Percentiles rank a stretch among this genome's conserved stretches.
Conservation (phyloP, 2,888 invertebrate genomes). For the Sepioteuthis lessoniana region DNA sequence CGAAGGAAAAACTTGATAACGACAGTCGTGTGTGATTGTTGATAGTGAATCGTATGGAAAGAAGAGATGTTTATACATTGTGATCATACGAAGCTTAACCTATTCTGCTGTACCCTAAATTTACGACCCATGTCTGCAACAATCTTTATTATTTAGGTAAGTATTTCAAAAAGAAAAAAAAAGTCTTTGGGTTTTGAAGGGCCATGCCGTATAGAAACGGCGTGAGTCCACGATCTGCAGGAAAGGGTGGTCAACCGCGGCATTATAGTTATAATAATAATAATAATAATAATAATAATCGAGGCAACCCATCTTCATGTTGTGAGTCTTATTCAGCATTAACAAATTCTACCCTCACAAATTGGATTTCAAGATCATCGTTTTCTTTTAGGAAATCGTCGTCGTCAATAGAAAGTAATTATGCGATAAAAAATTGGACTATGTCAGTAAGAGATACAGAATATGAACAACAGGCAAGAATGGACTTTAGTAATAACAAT, state of each 20-base stretch:
- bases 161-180: not conserved
- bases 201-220: not conserved
- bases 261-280: no score
- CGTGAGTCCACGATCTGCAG: not conserved
- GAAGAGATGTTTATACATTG: not conserved
- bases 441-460: no score
- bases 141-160: not conserved
- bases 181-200: not conserved
- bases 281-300: no score
- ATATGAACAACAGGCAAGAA: no score
- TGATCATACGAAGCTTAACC: not conserved
- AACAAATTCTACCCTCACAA: not conserved
- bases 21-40: not conserved
- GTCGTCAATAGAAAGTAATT: not conserved
- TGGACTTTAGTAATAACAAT: not conserved
- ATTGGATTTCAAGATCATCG: not conserved
- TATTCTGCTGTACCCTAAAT: not conserved
- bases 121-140: not conserved
- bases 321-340: not conserved
- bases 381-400: not conserved
- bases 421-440: no score
- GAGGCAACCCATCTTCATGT: not conserved
- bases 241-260: not conserved
- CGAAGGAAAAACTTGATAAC: not conserved
- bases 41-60: not conserved